These are phyloP conservation scores for Hylomyscus alleni DNA, from an alignment of 2,797 vertebrate genomes.

Conservation along the genomic window DNA sequence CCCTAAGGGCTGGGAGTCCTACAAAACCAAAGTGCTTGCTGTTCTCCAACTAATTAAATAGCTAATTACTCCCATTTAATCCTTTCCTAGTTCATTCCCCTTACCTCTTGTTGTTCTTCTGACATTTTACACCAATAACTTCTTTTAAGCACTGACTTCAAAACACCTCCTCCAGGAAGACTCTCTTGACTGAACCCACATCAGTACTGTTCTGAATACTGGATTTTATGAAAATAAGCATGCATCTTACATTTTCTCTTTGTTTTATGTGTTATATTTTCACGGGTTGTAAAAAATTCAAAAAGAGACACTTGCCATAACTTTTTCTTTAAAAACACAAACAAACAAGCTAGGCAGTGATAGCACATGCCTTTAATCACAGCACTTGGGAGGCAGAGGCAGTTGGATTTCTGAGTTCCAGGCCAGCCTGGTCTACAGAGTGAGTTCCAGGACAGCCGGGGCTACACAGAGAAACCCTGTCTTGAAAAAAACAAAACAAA, in stretches of 20 bases:
- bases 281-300: conserved; percentile 12
- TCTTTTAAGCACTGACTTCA: conserved; percentile 57
- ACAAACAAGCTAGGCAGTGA: too few relatives aligned
- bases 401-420: too few relatives aligned
- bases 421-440: too few relatives aligned
- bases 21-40: conserved; percentile 69
- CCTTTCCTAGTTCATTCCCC: conserved; percentile 67
- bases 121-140: conserved; percentile 42
- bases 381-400: too few relatives aligned
- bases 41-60: conserved; percentile 70
- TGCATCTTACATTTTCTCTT: conserved; percentile 11
- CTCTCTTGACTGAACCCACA: conserved; percentile 12
- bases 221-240: background rate
- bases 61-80: conserved; percentile 75
- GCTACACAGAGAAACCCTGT: too few relatives aligned
- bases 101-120: conserved; percentile 9
- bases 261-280: conserved; percentile 4
- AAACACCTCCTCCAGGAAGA: conserved; percentile 57
- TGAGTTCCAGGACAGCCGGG: too few relatives aligned
- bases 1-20: conserved; percentile 63
- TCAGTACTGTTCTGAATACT: conserved; percentile 9
- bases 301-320: conserved; percentile 33
- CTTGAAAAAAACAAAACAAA: background rate
- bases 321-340: too few relatives aligned
- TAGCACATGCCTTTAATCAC: too few relatives aligned